Evolutionary conservation across 2,113 vertebrate species (phyloP), one percentile per base, ranked within the genome.

Genomic region (Pavo muticus): DNA sequence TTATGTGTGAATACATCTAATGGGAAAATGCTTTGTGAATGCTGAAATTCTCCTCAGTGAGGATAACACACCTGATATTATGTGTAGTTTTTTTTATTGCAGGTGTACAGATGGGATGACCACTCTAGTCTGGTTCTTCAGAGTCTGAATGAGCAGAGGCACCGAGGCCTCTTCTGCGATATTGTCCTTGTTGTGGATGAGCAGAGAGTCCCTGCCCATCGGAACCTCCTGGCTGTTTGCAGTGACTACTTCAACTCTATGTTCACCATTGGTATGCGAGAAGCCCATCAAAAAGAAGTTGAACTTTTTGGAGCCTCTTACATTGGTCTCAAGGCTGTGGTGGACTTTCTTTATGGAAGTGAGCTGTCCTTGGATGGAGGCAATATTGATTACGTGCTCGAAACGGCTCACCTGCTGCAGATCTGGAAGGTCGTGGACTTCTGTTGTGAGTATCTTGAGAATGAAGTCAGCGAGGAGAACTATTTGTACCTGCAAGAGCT

Each of bases 201-300:
- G 8, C 98, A 98, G 97, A 94, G 97, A 0, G 94, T 99, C 50
- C 98, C 98, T 0, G 99, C 99, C 30, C 99, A 99, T 96, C 96
- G 99, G 16, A 99, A 99, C 86, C 96, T 99, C 24, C 97, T 99
- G 16, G 99, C 99, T 0, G 97, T 99, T 69, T 99, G 98, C 97
- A 99, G 99, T 3, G 98, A 99, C 50, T 99, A 99, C 94, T 99
- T 99, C 97, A 98, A 99, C 71, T 98, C 99, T 23, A 99, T 99
- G 99, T 99, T 99, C 97, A 99, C 99, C 19, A 94, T 99, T 61
- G 99, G 99, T 71, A 99, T 99, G 99, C 98, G 98, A 17, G 99
- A 99, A 97, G 98, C 98, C 63, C 98, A 97, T 40, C 99, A 99
- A 94, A 97, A 98, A 63, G 98, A 99, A 96, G 99, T 99, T 40